Conservation (phyloP, 2,113 vertebrate genomes). For the Seriola quinqueradiata region DNA sequence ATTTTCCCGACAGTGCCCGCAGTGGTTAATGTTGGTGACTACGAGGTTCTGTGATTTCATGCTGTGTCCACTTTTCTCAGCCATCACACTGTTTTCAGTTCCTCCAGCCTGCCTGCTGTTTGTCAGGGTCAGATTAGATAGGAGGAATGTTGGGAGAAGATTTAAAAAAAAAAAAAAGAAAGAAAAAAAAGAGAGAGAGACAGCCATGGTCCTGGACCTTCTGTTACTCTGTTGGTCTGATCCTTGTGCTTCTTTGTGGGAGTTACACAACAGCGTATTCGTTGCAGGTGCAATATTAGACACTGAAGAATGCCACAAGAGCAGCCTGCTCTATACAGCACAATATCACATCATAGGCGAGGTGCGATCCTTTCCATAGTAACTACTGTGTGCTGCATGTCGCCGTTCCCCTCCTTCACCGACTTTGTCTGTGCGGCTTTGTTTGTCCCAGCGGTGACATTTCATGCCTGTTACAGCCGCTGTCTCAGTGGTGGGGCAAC, state of each 20-base stretch:
- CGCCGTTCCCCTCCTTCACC: constrained; percentile 2
- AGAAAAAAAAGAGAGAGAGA: not conserved
- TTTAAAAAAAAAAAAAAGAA: not conserved
- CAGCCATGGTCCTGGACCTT: not conserved
- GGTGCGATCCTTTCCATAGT: constrained; percentile 9
- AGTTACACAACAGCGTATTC: not conserved
- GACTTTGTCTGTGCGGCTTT: constrained; percentile 53
- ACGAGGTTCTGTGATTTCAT: constrained; percentile 32
- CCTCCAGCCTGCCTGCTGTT: constrained; percentile 11
- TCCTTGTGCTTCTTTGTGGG: not conserved
- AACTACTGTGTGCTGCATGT: constrained; percentile 6
- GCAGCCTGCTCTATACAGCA: not conserved
- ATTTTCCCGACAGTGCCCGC: constrained; percentile 2
- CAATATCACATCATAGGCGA: constrained; percentile 13
- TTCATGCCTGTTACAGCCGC: constrained; percentile 63
- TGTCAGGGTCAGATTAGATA: constrained; percentile 44
- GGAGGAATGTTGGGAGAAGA: constrained; percentile 17
- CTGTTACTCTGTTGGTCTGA: constrained; percentile 7
- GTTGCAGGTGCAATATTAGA: not conserved
- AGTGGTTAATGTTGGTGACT: constrained; percentile 31
- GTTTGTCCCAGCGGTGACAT: constrained; percentile 67
- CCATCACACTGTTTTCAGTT: constrained; percentile 38
- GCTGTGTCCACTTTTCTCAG: constrained; percentile 37
- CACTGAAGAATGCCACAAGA: not conserved
- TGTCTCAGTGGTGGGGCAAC: constrained; percentile 45